Evolutionary conservation across 2,888 invertebrate genomes (phyloP).

Genomic region (Lasioglossum lativentre): DNA sequence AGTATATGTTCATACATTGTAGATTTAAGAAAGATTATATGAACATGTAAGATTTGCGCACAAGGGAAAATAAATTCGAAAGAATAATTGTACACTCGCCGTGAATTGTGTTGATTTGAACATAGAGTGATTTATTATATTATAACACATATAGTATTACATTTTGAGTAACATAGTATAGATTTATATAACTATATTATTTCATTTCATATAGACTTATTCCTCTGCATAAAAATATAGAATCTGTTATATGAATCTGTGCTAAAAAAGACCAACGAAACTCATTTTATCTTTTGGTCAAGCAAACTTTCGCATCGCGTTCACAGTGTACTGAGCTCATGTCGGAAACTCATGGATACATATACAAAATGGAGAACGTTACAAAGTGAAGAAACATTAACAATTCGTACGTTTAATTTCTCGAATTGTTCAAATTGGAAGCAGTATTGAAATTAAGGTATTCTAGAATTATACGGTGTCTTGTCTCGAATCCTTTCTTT

Average conservation of each 20-base stretch:
- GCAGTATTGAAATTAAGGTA: too few relatives aligned
- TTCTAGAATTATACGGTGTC: background rate
- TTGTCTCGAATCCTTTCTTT: constrained; percentile 10
- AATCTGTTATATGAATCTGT: constrained; percentile 80
- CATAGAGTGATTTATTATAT: constrained; percentile 84
- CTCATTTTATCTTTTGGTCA: constrained; percentile 62
- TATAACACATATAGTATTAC: constrained; percentile 83
- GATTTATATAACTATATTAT: constrained; percentile 80
- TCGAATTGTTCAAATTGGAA: constrained; percentile 23
- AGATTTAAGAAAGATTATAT: background rate
- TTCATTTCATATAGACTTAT: constrained; percentile 79
- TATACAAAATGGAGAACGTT: constrained; percentile 4
- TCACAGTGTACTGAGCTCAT: constrained; percentile 32
- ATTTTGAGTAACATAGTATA: constrained; percentile 83
- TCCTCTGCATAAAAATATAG: constrained; percentile 84
- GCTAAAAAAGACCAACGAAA: constrained; percentile 76
- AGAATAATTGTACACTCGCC: constrained; percentile 19
- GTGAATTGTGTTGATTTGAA: constrained; percentile 71
- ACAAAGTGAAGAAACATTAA: background rate
- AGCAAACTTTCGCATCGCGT: constrained; percentile 54
- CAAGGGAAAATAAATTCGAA: constrained; percentile 13
- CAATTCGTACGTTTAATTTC: constrained; percentile 15
- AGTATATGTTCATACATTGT: background rate
- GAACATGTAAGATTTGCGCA: constrained; percentile 15
- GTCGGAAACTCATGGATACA: constrained; percentile 1